phyloP scores from a whole-genome alignment of 2,797 vertebrate species.

The Echeneis naucrates region DNA sequence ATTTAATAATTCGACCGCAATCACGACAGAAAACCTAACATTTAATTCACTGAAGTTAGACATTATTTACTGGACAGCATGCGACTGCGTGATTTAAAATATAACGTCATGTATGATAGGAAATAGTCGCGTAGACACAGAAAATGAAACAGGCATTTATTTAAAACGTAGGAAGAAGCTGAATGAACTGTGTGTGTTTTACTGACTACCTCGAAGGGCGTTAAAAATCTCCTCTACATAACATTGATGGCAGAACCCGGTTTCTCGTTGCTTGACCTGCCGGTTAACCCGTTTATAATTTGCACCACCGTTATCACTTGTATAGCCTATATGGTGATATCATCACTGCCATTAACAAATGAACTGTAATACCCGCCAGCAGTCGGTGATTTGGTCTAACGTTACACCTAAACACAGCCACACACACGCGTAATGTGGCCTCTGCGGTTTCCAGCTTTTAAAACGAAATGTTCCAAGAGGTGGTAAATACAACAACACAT shows the following conservation, averaged over 20 bases:
- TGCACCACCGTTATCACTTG: conserved; percentile 59
- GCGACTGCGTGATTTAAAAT: neutral
- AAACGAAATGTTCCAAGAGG: conserved; percentile 28
- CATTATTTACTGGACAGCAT: neutral
- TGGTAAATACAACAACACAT: neutral
- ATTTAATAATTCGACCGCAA: neutral
- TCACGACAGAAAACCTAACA: neutral
- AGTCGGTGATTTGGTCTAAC: conserved; percentile 46
- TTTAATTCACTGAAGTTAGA: conserved; percentile 1
- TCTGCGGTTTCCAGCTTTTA: conserved; percentile 54
- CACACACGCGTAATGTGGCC: conserved; percentile 35
- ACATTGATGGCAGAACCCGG: neutral
- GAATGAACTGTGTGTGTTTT: neutral
- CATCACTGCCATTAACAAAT: conserved; percentile 66
- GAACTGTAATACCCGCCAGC: conserved; percentile 32
- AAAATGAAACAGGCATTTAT: neutral
- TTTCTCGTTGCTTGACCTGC: neutral
- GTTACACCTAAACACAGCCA: conserved; percentile 54
- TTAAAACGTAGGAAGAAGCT: neutral
- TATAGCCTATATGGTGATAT: conserved; percentile 32
- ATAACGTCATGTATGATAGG: neutral
- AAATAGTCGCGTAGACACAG: neutral
- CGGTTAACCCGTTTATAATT: conserved; percentile 39
- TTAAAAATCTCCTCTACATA: neutral
- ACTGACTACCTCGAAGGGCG: neutral